Base-by-base conservation (phyloP, 2,113 vertebrate species). In the Numenius arquata region DNA sequence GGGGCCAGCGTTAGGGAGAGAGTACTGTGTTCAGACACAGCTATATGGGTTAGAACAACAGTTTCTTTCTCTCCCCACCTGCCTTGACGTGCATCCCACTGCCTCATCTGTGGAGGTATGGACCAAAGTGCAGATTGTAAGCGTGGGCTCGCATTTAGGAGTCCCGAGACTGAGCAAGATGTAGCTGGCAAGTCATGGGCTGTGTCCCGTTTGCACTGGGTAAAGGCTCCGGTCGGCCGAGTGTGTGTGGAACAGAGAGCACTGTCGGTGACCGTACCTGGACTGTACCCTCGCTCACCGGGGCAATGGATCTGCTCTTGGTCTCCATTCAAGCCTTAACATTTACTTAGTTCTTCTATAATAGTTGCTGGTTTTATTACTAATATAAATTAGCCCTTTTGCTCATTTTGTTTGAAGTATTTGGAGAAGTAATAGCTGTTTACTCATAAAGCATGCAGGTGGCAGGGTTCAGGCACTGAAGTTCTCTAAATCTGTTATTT, bases 1-100 rank as follows among this genome's bases (percentile, higher is more conserved):
- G 45, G 41, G 20, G n/a, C 13, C 40, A 67, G 22, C 2, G 0
- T 15, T 29, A 10, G 11, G 52, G 47, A 43, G 41, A 65, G 45
- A 3, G 16, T 1, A 1, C 22, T 5, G 0, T 12, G 11, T 50
- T 74, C n/a, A 23, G 43, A 22, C 1, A 2, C 18, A 40, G 38
- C 19, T 5, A 0, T 5, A 4, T 38, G 5, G 1, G n/a, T 45
- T 14, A n/a, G 27, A 67, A 8, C 6, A 40, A 19, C 0, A 0
- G 4, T 14, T 58, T 40, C 15, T 62, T 15, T 62, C 25, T 36
- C 5, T 15, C 26, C 5, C 82, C 0, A 0, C 17, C 30, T 32
- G 55, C 50, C 0, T 0, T 0, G 1, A 4, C 5, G 17, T 3
- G 2, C 17, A 3, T 72, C 25, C 41, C 40, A 13, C 45, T 4